Conservation (phyloP, 2,888 invertebrate genomes). For the Nymphalis c-album region DNA sequence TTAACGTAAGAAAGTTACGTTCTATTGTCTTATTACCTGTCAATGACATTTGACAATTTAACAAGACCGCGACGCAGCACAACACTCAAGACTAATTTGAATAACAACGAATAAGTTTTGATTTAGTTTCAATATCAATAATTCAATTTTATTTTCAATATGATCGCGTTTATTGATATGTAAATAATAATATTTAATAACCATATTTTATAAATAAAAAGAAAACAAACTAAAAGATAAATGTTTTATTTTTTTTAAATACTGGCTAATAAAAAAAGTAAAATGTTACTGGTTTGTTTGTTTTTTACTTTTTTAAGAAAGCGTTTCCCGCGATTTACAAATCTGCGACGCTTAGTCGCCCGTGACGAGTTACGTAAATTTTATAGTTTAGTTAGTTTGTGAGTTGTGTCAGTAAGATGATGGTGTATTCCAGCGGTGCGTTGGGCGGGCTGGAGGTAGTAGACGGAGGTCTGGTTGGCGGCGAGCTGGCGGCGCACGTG, state of each 20-base stretch:
- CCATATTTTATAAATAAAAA: constrained; percentile 7
- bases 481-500: constrained; percentile 71
- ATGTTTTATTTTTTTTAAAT: constrained; percentile 8
- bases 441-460: constrained; percentile 77
- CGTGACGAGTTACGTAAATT: constrained; percentile 43
- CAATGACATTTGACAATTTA: constrained; percentile 28
- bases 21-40: constrained; percentile 17
- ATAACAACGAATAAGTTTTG: constrained; percentile 14
- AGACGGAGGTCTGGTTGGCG: constrained; percentile 69
- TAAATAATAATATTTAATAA: constrained; percentile 35
- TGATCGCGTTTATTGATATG: constrained; percentile 45
- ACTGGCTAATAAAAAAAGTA: constrained; percentile 47
- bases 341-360: constrained; percentile 37
- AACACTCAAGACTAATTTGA: constrained; percentile 11
- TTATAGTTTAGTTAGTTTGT: constrained; percentile 37
- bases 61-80: neutral
- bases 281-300: constrained; percentile 35
- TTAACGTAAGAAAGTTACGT: constrained; percentile 5
- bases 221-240: neutral
- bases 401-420: constrained; percentile 65
- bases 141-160: constrained; percentile 25
- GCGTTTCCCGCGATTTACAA: constrained; percentile 40
- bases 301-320: constrained; percentile 38
- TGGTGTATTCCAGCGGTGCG: constrained; percentile 81
- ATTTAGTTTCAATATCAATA: too few species aligned